A percentile compares a stretch with the other conserved stretches of the same genome.
Evolutionary conservation across 2,888 invertebrate genomes (phyloP).

Genomic region (Deilephila porcellus): DNA sequence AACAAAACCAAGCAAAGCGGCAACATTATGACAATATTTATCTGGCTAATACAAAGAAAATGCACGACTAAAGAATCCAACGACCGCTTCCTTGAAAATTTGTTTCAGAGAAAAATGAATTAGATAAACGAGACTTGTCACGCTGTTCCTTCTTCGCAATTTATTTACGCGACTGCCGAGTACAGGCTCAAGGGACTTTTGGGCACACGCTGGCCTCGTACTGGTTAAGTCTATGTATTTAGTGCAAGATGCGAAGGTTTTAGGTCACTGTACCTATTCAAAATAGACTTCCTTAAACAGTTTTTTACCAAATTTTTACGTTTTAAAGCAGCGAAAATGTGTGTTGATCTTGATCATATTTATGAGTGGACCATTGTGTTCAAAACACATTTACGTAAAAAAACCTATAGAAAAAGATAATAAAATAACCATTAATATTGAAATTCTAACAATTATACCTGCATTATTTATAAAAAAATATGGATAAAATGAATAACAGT

Average conservation of each 20-base stretch:
- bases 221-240: background rate
- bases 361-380: no score
- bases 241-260: background rate
- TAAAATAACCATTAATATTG: no score
- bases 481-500: no score
- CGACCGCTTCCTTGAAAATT: conserved; percentile 5
- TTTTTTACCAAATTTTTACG: no score
- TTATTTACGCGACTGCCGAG: background rate
- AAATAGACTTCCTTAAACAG: no score
- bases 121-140: conserved; percentile 19
- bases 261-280: background rate
- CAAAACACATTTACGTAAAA: no score
- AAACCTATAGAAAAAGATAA: no score
- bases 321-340: no score
- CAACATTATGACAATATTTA: background rate
- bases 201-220: background rate
- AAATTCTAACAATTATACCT: no score
- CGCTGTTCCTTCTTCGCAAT: conserved; percentile 1
- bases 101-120: conserved; percentile 19
- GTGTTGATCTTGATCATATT: no score
- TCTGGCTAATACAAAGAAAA: background rate
- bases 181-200: conserved; percentile 17
- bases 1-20: background rate
- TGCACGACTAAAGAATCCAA: background rate
- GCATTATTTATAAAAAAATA: no score